Evolutionary conservation across 2,888 invertebrate species (phyloP), one percentile per base, ranked within the genome.

Genomic region (Himalopsyche kuldschensis): DNA sequence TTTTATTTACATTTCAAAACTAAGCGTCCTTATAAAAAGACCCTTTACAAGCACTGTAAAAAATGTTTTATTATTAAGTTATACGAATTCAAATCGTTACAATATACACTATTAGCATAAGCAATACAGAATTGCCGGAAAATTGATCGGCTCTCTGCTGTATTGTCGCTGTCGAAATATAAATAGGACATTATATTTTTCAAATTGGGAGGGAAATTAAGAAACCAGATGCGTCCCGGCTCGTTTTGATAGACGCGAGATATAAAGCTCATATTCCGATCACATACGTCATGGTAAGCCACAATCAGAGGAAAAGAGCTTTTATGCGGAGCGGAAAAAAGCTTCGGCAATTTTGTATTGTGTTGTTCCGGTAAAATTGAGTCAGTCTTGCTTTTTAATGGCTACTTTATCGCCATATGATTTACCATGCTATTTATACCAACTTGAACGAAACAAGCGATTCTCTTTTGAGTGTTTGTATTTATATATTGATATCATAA

Each of bases 231-330:
- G 69, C 69, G 69, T 69, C 69, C 69, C 69, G 11, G 69, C 69
- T 27, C 69, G 30, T 27, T 69, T 69, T 69, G 69, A 69, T 69
- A 69, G 69, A 69, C 69, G 69, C 69, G 27, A 69, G 69, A 69
- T 69, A 69, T 69, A 69, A 69, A 69, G 78, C 35, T 82, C 69
- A 78, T 78, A 82, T 82, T 82, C 82, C 78, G 78, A 82, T 82
- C 82, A 82, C 82, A 82, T 69, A 82, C 78, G 75, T 82, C 82
- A 82, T 69, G 78, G 78, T 82, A 82, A 82, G 78, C 82, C 82
- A 55, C 82, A 82, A 82, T 82, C 82, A 82, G 78, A 31, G 76
- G 35, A 78, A 75, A 35, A 78, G 48, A 46, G 78, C 78, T 82
- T 78, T 46, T 47, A 5, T 78, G 24, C 78, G 10, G 76, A 32